Percentiles rank a stretch among this genome's conserved stretches.
phyloP scores from a whole-genome alignment of 2,113 vertebrate genomes.

The Epinephelus moara region DNA sequence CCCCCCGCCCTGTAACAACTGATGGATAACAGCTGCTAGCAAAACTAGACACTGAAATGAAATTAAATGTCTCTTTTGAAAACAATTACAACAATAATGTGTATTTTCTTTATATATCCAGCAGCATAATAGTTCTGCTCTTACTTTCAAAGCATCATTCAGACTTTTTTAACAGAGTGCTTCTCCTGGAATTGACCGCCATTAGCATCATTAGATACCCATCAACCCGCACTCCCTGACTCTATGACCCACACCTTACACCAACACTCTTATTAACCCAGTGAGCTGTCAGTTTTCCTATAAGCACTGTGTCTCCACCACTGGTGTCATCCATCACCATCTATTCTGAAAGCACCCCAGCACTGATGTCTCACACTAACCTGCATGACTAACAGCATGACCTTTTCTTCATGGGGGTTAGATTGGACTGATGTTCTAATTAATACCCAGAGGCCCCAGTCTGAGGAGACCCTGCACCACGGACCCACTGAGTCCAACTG shows the following conservation, averaged over 20 bases:
- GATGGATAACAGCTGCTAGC: background rate
- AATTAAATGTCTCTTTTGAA: background rate
- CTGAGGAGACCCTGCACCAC: background rate
- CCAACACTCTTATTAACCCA: constrained; percentile 13
- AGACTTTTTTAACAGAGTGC: background rate
- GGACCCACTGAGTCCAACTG: background rate
- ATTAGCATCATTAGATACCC: background rate
- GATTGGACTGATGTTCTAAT: constrained; percentile 26
- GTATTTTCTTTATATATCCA: background rate
- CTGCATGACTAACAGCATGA: constrained; percentile 27
- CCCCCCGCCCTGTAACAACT: background rate
- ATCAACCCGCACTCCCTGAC: constrained; percentile 1
- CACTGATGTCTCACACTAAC: constrained; percentile 22
- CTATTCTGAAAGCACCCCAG: constrained; percentile 1
- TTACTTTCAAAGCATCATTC: background rate
- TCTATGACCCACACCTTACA: background rate
- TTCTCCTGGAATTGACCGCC: background rate
- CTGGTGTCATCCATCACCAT: constrained; percentile 36
- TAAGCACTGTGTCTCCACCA: constrained; percentile 5
- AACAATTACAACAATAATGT: background rate
- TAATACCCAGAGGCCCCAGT: constrained; percentile 29
- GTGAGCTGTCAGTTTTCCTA: constrained; percentile 6
- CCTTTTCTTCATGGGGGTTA: background rate
- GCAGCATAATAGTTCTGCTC: background rate
- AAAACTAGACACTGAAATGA: background rate